Conservation (phyloP, 2,888 invertebrate genomes). For the Drosophila lacicola region DNA sequence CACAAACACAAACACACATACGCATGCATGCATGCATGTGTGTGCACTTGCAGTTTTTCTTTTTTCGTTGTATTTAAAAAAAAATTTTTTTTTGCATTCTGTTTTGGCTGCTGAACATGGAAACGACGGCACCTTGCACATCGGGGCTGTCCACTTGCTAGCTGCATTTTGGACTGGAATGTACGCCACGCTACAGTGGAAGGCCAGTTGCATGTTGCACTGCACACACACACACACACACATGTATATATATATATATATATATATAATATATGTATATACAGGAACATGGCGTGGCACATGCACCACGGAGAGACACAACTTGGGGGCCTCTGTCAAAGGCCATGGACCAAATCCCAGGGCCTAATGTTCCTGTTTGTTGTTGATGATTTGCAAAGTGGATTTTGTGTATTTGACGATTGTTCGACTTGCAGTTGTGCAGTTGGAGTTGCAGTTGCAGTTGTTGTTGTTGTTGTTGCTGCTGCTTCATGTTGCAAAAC, state of each 20-base stretch:
- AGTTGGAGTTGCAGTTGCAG: conserved; percentile 24
- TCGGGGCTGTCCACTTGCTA: conserved; percentile 39
- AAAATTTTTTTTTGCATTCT: conserved; percentile 5
- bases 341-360: conserved; percentile 54
- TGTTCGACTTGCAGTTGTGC: conserved; percentile 66
- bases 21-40: not conserved
- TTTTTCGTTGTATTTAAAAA: not conserved
- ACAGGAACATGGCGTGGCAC: conserved; percentile 11
- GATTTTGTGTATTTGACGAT: conserved; percentile 79
- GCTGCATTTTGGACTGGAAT: conserved; percentile 52
- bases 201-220: conserved; percentile 71
- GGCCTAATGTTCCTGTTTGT: conserved; percentile 49
- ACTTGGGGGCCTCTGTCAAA: conserved; percentile 41
- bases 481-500: conserved; percentile 59
- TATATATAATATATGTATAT: not conserved
- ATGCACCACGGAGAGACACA: conserved; percentile 15
- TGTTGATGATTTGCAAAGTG: conserved; percentile 78
- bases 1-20: not conserved
- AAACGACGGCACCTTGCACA: conserved; percentile 47
- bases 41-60: conserved; percentile 18
- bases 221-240: conserved; percentile 20
- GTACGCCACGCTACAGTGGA: conserved; percentile 38
- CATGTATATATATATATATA: not conserved
- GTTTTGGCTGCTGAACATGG: conserved; percentile 29
- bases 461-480: conserved; percentile 15